These are phyloP conservation scores for Chrysemys picta DNA, from an alignment of 2,113 vertebrate genomes.

Conservation along the genomic window DNA sequence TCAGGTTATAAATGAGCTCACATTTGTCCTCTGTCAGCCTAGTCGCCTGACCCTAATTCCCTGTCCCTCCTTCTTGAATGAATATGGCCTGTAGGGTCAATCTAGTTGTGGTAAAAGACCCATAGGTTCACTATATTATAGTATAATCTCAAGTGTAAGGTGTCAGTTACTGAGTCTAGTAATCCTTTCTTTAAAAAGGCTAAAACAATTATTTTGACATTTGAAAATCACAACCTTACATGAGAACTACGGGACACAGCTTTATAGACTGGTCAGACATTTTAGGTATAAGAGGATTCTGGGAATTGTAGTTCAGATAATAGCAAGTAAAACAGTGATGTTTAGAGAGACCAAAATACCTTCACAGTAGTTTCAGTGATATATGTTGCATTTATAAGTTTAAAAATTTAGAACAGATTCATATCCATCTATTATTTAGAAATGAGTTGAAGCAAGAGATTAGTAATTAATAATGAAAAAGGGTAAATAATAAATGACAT, in stretches of 20 bases:
- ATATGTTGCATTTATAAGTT: background rate
- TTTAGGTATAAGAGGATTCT: background rate
- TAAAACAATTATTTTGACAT: background rate
- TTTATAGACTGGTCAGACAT: background rate
- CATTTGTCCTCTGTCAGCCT: background rate
- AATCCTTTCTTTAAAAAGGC: background rate
- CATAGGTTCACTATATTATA: background rate
- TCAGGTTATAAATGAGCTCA: background rate
- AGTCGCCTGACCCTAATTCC: background rate
- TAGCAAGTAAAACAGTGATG: background rate
- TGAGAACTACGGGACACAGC: background rate
- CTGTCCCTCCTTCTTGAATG: background rate
- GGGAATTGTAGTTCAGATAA: background rate
- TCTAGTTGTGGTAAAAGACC: background rate
- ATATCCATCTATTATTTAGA: background rate
- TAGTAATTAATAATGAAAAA: conserved; percentile 11
- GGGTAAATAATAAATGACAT: background rate
- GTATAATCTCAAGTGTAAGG: background rate
- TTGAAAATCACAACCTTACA: background rate
- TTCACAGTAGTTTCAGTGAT: background rate
- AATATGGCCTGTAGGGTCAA: background rate
- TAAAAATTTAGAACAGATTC: background rate
- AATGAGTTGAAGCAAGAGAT: background rate
- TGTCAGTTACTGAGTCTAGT: background rate
- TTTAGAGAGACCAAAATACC: background rate